These are phyloP conservation scores for Coregonus sp. DNA, from an alignment of 2,797 vertebrate species.

Conservation along the genomic window DNA sequence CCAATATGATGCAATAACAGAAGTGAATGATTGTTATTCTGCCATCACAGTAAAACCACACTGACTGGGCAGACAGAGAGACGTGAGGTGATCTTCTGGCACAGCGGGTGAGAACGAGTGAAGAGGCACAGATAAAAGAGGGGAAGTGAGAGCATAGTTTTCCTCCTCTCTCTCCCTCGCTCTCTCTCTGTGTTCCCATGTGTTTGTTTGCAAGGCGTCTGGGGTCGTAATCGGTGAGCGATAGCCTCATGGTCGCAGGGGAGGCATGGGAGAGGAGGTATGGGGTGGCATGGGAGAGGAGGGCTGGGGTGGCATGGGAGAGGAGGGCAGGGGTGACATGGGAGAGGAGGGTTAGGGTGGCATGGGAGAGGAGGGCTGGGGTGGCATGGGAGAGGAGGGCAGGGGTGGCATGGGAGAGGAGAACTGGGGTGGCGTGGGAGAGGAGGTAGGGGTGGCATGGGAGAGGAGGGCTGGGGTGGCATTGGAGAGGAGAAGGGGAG, in stretches of 20 bases:
- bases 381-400: constrained; percentile 62
- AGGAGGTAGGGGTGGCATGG: constrained; percentile 43
- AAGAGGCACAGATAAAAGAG: constrained; percentile 58
- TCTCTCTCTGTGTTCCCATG: constrained; percentile 65
- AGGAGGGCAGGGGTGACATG: constrained; percentile 36
- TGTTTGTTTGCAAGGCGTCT: constrained; percentile 44
- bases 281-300: not conserved
- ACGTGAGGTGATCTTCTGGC: not conserved
- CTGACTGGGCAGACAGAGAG: not conserved
- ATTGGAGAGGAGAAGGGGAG: constrained; percentile 46
- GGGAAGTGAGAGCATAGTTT: constrained; percentile 75
- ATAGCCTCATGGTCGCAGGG: constrained; percentile 48
- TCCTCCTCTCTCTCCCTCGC: constrained; percentile 38
- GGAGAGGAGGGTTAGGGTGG: constrained; percentile 14
- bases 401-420: constrained; percentile 34
- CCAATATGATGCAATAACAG: not conserved
- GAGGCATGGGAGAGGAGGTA: constrained; percentile 26
- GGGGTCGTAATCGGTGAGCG: constrained; percentile 66
- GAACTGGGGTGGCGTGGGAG: constrained; percentile 39
- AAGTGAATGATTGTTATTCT: not conserved
- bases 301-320: not conserved
- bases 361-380: constrained; percentile 56
- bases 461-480: constrained; percentile 43
- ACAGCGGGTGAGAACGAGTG: constrained; percentile 40
- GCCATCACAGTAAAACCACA: no score